These are phyloP conservation scores for Vannuccia rotundouncinata DNA, from an alignment of 2,888 invertebrate genomes.

Conservation along the genomic window DNA sequence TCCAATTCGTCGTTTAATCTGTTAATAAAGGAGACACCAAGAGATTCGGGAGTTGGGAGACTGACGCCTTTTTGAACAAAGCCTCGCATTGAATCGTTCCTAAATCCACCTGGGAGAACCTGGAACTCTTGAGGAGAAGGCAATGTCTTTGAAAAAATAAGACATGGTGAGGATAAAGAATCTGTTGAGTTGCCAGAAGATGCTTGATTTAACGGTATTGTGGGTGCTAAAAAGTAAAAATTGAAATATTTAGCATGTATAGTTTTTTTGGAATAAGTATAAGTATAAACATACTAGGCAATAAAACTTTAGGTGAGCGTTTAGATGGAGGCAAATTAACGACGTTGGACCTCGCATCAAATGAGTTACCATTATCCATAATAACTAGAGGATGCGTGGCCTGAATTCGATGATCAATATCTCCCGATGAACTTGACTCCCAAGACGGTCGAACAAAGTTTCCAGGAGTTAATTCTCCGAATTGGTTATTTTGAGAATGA, in stretches of 20 bases:
- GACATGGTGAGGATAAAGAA: neutral
- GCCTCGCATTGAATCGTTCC: neutral
- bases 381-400: neutral
- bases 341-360: too few relatives aligned
- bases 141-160: neutral
- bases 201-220: neutral
- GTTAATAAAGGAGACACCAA: neutral
- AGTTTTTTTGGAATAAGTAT: neutral
- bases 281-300: neutral
- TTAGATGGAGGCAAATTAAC: neutral
- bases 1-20: neutral
- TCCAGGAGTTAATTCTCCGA: neutral
- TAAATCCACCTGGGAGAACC: neutral
- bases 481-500: neutral
- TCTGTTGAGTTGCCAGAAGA: neutral
- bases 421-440: neutral
- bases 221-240: neutral
- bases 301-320: neutral
- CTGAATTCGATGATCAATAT: neutral
- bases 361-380: neutral
- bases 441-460: neutral
- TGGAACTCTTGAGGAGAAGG: neutral
- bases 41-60: constrained; percentile 11
- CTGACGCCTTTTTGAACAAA: too few relatives aligned
- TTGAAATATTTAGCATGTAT: neutral